Evolutionary conservation across 2,797 vertebrate species (phyloP).

Genomic region (Monodelphis domestica): DNA sequence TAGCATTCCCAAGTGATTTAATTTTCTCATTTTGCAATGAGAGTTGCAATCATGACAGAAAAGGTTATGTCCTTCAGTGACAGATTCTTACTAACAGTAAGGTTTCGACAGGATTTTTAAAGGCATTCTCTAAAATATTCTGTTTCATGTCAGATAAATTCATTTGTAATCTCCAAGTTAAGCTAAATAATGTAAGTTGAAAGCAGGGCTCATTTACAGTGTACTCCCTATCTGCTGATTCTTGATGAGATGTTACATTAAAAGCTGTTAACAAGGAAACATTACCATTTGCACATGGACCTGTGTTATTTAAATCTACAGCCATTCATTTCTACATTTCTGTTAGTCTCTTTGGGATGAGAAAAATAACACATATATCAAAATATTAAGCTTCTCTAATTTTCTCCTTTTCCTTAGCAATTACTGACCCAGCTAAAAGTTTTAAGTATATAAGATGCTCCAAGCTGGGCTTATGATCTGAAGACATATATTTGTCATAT

Average conservation of each 20-base stretch:
- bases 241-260: conserved; percentile 6
- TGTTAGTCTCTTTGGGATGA: not conserved
- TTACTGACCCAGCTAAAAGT: conserved; percentile 25
- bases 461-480: conserved; percentile 41
- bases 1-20: conserved; percentile 81
- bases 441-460: conserved; percentile 47
- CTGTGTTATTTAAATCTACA: not conserved
- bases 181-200: conserved; percentile 65
- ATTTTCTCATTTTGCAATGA: conserved; percentile 80
- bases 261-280: conserved; percentile 29
- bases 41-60: conserved; percentile 81
- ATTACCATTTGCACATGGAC: not conserved
- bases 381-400: not conserved
- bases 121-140: conserved; percentile 69
- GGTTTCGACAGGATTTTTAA: conserved; percentile 72
- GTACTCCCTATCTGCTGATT: conserved; percentile 40
- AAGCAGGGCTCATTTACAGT: conserved; percentile 48
- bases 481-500: conserved; percentile 15
- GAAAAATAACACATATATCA: not conserved
- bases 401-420: not conserved
- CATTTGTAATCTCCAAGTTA: conserved; percentile 63
- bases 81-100: conserved; percentile 69
- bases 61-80: conserved; percentile 78
- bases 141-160: conserved; percentile 64
- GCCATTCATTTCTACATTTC: conserved; percentile 19